Percentiles rank a stretch among this genome's conserved stretches.
phyloP scores from a whole-genome alignment of 1,140 invertebrate species.

The Glossosoma conforme region DNA sequence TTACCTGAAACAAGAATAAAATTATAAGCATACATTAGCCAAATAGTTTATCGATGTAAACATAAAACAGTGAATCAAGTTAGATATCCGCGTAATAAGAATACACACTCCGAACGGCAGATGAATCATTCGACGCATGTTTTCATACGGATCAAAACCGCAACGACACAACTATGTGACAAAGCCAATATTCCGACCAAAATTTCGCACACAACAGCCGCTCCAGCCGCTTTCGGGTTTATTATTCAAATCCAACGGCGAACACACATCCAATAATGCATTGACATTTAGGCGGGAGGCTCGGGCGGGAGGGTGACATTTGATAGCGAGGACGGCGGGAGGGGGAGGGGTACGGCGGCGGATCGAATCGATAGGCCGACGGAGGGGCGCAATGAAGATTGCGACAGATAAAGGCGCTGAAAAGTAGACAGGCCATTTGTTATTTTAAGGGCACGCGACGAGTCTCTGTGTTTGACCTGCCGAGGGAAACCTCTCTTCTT shows the following conservation, averaged over 20 bases:
- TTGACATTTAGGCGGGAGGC: conserved; percentile 21
- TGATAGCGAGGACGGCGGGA: conserved; percentile 15
- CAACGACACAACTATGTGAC: too few species aligned
- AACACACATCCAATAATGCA: conserved; percentile 5
- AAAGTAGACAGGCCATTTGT: conserved; percentile 27
- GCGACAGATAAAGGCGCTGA: conserved; percentile 18
- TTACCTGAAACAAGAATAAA: too few species aligned
- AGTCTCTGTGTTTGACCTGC: neutral
- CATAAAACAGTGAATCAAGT: too few species aligned
- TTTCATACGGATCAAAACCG: too few species aligned
- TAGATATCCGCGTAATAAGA: too few species aligned
- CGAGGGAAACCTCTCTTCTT: neutral
- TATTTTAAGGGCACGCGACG: conserved; percentile 6
- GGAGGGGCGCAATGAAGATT: conserved; percentile 14
- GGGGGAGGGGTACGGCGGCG: neutral
- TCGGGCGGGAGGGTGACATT: conserved; percentile 23
- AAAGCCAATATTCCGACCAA: too few species aligned
- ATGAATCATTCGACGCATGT: too few species aligned
- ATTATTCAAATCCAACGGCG: conserved; percentile 18
- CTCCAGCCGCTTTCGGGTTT: conserved; percentile 1
- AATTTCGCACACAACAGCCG: too few species aligned
- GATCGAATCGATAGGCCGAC: conserved; percentile 21
- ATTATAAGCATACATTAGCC: too few species aligned
- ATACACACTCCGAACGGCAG: too few species aligned
- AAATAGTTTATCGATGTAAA: too few species aligned